phyloP scores from a whole-genome alignment of 2,797 vertebrate genomes.

The Myotis pilosus region DNA sequence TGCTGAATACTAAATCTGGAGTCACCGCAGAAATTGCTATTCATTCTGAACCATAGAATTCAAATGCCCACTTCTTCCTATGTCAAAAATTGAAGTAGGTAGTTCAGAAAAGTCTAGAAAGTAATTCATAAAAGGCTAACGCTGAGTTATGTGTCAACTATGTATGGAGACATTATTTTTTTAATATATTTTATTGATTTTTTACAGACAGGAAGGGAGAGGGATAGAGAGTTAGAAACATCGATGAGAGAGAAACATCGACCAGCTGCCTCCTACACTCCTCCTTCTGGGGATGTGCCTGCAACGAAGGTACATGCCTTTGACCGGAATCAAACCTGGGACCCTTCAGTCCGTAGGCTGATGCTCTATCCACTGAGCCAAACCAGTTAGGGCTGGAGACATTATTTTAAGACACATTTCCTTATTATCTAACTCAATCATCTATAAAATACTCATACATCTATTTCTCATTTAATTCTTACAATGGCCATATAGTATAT shows the following conservation, averaged over 20 bases:
- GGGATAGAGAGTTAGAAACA: no score
- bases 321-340: no score
- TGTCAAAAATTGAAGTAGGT: background rate
- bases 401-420: background rate
- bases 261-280: no score
- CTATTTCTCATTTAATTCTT: background rate
- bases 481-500: background rate
- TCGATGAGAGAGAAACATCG: no score
- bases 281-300: no score
- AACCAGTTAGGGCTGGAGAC: background rate
- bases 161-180: background rate
- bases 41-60: background rate
- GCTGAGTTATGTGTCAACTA: background rate
- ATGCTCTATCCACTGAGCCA: no score
- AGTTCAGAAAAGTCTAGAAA: background rate
- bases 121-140: background rate
- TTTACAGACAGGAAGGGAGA: no score
- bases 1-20: background rate
- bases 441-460: background rate
- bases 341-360: no score
- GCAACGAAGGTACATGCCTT: no score
- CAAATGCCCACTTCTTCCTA: background rate
- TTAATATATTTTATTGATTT: no score
- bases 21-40: background rate
- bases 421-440: background rate